Evolutionary conservation across 1,140 invertebrate species (phyloP).

Genomic region (Heliconius melpomene): DNA sequence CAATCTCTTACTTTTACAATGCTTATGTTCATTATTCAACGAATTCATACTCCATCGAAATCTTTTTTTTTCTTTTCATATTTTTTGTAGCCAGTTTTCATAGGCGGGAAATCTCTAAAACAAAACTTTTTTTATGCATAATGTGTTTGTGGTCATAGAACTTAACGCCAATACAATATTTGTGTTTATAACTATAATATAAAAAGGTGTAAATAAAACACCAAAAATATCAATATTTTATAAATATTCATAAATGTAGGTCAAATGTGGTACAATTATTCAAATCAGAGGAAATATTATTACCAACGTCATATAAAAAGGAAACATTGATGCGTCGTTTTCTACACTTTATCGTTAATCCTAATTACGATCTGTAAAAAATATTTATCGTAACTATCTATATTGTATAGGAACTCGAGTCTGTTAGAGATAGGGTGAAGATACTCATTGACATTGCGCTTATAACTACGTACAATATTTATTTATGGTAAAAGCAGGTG

Average conservation of each 20-base stretch:
- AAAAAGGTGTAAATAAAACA: conserved; percentile 60
- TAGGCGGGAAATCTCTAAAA: no score
- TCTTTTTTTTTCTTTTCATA: no score
- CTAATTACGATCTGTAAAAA: conserved; percentile 68
- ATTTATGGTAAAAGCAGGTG: conserved; percentile 42
- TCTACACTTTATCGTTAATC: conserved; percentile 77
- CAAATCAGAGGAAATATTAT: conserved; percentile 78
- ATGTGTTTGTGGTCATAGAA: no score
- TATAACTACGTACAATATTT: conserved; percentile 40
- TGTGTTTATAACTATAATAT: not conserved
- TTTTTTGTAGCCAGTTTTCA: no score
- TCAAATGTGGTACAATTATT: conserved; percentile 78
- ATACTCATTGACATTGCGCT: conserved; percentile 30
- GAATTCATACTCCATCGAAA: no score
- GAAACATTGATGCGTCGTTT: conserved; percentile 75
- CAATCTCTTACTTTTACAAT: no score
- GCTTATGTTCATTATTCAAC: no score
- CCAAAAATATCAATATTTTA: conserved; percentile 75
- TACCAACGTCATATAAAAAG: conserved; percentile 78
- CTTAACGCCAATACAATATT: no score
- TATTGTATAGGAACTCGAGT: conserved; percentile 73
- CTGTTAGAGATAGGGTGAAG: conserved; percentile 59
- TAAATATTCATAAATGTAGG: conserved; percentile 80
- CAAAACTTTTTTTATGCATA: no score
- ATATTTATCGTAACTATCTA: conserved; percentile 67